These are phyloP conservation scores for Nematolebias whitei DNA, from an alignment of 2,113 vertebrate genomes.

Conservation along the genomic window DNA sequence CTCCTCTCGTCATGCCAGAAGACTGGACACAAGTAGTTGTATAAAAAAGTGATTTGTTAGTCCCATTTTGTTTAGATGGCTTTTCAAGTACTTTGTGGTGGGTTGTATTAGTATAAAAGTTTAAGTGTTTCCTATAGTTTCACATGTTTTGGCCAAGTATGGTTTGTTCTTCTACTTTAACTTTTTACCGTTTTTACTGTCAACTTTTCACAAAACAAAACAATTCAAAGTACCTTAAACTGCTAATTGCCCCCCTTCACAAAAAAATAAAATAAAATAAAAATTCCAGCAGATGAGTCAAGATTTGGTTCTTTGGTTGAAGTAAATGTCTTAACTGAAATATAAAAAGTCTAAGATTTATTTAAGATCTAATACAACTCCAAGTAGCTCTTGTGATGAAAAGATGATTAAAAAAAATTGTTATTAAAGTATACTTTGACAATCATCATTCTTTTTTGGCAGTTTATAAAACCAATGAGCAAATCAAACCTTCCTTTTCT, in stretches of 20 bases:
- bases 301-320: constrained; percentile 6
- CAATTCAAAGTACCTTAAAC: neutral
- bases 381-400: neutral
- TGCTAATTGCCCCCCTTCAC: neutral
- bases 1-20: constrained; percentile 11
- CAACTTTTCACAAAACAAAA: neutral
- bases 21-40: constrained; percentile 32
- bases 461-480: constrained; percentile 4
- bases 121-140: neutral
- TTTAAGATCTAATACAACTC: neutral
- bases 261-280: too few species aligned
- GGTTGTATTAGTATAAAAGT: neutral
- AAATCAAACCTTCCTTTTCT: neutral
- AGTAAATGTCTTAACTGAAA: neutral
- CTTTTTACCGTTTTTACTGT: neutral
- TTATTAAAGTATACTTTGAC: neutral
- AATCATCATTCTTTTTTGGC: neutral
- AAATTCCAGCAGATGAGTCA: neutral
- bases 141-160: neutral
- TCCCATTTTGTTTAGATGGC: constrained; percentile 27
- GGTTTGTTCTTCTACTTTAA: neutral
- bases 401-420: neutral
- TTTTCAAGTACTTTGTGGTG: constrained; percentile 1
- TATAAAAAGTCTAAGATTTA: neutral
- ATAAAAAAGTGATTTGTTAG: constrained; percentile 13